A percentile compares a stretch with the other conserved stretches of the same genome.
Conservation (phyloP, 2,797 vertebrate species). For the Glossophaga mutica region DNA sequence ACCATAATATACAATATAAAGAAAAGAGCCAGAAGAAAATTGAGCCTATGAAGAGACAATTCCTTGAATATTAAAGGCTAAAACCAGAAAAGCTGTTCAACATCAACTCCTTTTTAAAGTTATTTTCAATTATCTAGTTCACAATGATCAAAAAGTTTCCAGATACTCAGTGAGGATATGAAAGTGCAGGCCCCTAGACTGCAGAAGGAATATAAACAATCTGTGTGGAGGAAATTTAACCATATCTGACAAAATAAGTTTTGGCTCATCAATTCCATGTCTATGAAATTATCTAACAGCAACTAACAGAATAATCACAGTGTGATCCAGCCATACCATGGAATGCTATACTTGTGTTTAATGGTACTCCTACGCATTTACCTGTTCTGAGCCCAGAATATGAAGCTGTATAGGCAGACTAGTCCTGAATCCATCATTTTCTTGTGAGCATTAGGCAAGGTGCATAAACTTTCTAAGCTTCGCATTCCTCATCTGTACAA, state of each 20-base stretch:
- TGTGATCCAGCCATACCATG: not conserved
- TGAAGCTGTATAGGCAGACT: not conserved
- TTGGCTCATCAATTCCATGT: not conserved
- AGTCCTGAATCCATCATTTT: not conserved
- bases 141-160: not conserved
- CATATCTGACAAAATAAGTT: not conserved
- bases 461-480: not conserved
- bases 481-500: not conserved
- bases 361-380: not conserved
- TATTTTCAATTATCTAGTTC: slow-evolving; percentile 17
- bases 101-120: not conserved
- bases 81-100: slow-evolving; percentile 6
- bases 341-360: not conserved
- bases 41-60: not conserved
- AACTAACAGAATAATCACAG: not conserved
- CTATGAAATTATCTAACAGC: not conserved
- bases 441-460: not conserved
- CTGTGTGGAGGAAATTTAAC: not conserved
- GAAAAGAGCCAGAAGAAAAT: not conserved
- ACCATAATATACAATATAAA: not conserved
- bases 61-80: not conserved
- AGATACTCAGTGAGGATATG: not conserved
- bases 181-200: not conserved
- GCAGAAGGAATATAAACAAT: not conserved
- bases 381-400: not conserved